A percentile compares a stretch with the other conserved stretches of the same genome.
phyloP scores from a whole-genome alignment of 2,888 invertebrate genomes.

The Athrips mouffetella region DNA sequence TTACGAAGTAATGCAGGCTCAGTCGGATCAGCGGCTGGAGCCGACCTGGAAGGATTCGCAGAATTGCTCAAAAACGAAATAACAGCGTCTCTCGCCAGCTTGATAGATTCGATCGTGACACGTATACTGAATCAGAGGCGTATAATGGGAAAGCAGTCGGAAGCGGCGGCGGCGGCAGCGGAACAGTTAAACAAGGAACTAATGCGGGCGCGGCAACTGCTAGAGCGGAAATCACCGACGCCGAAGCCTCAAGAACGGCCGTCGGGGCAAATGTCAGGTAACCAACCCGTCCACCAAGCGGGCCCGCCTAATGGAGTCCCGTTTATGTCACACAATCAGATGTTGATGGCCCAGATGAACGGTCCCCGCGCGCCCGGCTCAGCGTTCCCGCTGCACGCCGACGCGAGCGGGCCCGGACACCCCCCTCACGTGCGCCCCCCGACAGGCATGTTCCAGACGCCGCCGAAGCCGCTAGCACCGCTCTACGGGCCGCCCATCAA shows the following conservation, averaged over 20 bases:
- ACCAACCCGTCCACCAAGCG: constrained; percentile 70
- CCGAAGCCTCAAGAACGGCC: constrained; percentile 84
- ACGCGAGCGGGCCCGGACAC: constrained; percentile 73
- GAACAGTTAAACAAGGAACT: constrained; percentile 92
- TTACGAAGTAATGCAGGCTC: constrained; percentile 84
- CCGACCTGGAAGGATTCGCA: constrained; percentile 93
- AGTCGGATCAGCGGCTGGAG: constrained; percentile 83
- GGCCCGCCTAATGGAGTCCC: constrained; percentile 68
- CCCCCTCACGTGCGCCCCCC: constrained; percentile 78
- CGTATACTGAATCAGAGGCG: constrained; percentile 90
- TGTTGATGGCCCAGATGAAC: constrained; percentile 75
- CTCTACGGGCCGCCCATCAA: constrained; percentile 82
- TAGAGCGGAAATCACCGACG: constrained; percentile 89
- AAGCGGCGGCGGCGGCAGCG: constrained; percentile 87
- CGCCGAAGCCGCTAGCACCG: constrained; percentile 85
- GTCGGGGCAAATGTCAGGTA: constrained; percentile 74
- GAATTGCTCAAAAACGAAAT: constrained; percentile 95
- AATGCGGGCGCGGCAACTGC: constrained; percentile 87
- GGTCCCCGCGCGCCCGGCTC: constrained; percentile 81
- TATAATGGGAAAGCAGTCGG: constrained; percentile 85
- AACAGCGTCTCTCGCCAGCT: constrained; percentile 87
- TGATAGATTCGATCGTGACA: constrained; percentile 93
- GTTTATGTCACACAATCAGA: constrained; percentile 65
- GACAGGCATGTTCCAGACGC: constrained; percentile 89
- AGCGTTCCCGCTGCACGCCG: constrained; percentile 83